Percentiles rank a stretch among this genome's conserved stretches.
Evolutionary conservation across 2,797 vertebrate genomes (phyloP).

Genomic region (Phalanger gymnotis): DNA sequence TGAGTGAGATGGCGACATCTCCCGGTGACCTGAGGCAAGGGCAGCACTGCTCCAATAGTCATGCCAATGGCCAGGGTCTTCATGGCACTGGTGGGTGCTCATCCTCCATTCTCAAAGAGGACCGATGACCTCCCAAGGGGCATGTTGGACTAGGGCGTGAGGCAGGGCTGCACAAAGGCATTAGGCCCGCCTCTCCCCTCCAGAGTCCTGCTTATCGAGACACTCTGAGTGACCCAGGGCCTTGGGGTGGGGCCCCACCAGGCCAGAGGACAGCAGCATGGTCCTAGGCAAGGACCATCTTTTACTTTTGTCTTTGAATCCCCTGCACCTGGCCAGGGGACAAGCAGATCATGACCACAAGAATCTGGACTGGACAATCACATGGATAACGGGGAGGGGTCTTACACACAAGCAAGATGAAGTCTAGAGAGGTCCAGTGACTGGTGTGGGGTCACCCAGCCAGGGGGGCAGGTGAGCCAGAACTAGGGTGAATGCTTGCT

Average conservation of each 20-base stretch:
- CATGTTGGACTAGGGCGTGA: too few relatives aligned
- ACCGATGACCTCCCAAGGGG: too few relatives aligned
- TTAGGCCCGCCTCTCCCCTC: too few relatives aligned
- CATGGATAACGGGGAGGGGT: too few relatives aligned
- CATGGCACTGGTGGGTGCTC: too few relatives aligned
- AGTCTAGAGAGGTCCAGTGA: too few relatives aligned
- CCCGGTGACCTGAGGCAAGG: neutral
- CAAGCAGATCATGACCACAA: neutral
- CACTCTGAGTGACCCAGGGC: too few relatives aligned
- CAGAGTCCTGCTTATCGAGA: too few relatives aligned
- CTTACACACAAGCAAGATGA: neutral
- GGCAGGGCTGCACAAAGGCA: neutral
- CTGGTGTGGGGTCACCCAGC: neutral
- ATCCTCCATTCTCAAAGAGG: too few relatives aligned
- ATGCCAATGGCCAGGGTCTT: neutral
- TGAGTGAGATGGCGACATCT: neutral
- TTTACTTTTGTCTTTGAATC: neutral
- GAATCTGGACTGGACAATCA: neutral
- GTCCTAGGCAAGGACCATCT: neutral
- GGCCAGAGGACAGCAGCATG: neutral
- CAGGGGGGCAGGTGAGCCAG: too few relatives aligned
- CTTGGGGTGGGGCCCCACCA: neutral
- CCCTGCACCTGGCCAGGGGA: too few relatives aligned
- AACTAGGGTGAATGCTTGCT: too few relatives aligned
- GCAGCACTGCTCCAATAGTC: neutral